Evolutionary conservation across 2,797 vertebrate genomes (phyloP), one percentile per base, ranked within the genome.

Genomic region (Sternarchorhynchus goeldii): DNA sequence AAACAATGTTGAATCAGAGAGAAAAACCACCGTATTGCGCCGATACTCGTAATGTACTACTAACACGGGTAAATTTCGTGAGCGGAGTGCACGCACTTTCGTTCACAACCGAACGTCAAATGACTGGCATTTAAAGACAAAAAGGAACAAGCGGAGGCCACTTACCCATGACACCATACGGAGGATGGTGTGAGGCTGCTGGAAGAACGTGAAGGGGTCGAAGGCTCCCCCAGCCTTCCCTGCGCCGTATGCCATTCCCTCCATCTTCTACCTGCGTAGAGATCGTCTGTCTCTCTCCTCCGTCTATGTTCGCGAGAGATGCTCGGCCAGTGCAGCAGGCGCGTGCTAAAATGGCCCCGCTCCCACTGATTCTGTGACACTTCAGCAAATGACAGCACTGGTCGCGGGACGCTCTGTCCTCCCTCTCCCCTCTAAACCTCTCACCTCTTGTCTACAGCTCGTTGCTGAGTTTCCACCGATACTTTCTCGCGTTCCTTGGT

Each of bases 151-250:
- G 6, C n/a, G 16, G 18, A 39, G 72, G 53, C 25, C 21, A 85
- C 93, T 92, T 84, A 94, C 93, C 93, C 93, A 94, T 17, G 95
- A 97, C 83, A 97, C 90, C 77, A 97, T 92, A 88, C 97, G 94
- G 76, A 98, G 92, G 70, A 96, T 83, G 73, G 96, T 97, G 90
- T 97, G 95, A 64, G 96, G 96, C 86, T 98, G 96, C 88, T 94
- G 93, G 90, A 95, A 82, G 93, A 98, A 95, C 82, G 94, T 95
- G 86, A 96, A 86, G 53, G 93, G 95, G 92, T 97, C 96, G 92
- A 98, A 97, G 88, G 96, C 95, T 91, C 96, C 96, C 57, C 96
- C 96, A 84, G 97, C 95, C 92, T 95, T 96, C 80, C 95, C 95
- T 12, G 97, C 97, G 92, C 97, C 97, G 83, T 96, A 97, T 77